phyloP scores from a whole-genome alignment of 1,140 invertebrate genomes.

The Copidosoma floridanum region DNA sequence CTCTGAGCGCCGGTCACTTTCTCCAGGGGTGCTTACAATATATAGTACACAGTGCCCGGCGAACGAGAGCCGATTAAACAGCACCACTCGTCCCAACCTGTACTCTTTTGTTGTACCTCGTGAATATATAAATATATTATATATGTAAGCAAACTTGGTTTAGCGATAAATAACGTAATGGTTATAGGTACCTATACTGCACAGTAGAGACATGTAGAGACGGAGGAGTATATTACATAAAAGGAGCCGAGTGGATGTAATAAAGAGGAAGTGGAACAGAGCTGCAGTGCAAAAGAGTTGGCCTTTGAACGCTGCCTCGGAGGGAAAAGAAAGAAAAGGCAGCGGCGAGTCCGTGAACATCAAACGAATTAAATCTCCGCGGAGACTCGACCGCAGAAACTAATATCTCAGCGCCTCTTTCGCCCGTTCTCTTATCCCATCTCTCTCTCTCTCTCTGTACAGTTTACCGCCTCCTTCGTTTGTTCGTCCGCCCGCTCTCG shows the following conservation, averaged over 20 bases:
- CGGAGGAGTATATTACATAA: background rate
- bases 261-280: conserved; percentile 22
- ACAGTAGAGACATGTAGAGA: background rate
- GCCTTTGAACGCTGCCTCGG: conserved; percentile 6
- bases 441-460: conserved; percentile 15
- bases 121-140: no score
- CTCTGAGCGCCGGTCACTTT: no score
- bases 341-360: conserved; percentile 57
- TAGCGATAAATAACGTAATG: no score
- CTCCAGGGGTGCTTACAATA: no score
- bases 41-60: conserved; percentile 54
- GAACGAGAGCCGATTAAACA: no score
- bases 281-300: no score
- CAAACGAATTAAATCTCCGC: conserved; percentile 59
- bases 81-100: no score
- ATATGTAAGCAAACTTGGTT: no score
- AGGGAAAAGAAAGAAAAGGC: conserved; percentile 34
- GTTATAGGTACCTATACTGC: no score
- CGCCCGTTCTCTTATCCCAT: conserved; percentile 34
- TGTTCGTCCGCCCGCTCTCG: conserved; percentile 16
- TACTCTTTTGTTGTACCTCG: background rate
- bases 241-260: no score
- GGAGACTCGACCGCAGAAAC: conserved; percentile 57
- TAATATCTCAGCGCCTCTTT: conserved; percentile 56
- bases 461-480: conserved; percentile 18